phyloP scores from a whole-genome alignment of 2,113 vertebrate species.

The Lagenorhynchus albirostris region DNA sequence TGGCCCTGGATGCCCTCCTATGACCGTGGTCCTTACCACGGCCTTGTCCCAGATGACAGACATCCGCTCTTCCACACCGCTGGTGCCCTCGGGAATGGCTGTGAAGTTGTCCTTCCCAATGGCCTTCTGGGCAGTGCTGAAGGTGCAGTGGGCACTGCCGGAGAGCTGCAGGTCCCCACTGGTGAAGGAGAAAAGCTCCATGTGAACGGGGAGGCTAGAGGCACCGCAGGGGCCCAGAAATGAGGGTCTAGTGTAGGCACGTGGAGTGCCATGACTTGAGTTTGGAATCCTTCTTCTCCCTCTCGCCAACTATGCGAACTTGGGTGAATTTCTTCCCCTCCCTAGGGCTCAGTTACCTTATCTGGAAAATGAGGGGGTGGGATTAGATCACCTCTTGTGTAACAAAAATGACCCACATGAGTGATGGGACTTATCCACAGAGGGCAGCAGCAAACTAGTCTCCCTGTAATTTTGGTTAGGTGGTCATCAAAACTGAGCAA shows the following conservation, averaged over 20 bases:
- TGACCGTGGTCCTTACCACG: slow-evolving; percentile 86
- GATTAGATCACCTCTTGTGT: not conserved
- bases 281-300: not conserved
- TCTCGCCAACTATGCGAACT: not conserved
- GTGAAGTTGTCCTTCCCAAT: slow-evolving; percentile 99
- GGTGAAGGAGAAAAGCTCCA: slow-evolving; percentile 46
- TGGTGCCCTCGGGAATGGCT: slow-evolving; percentile 95
- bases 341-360: not conserved
- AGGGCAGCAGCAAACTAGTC: not conserved
- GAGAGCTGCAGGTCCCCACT: slow-evolving; percentile 96
- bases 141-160: slow-evolving; percentile 96
- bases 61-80: slow-evolving; percentile 97
- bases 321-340: not conserved
- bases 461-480: not conserved
- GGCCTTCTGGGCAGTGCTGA: slow-evolving; percentile 97
- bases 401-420: not conserved
- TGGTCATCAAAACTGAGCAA: not conserved
- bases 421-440: not conserved
- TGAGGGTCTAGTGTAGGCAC: not conserved
- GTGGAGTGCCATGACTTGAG: not conserved
- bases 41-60: slow-evolving; percentile 98
- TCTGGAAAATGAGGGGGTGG: not conserved
- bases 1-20: not conserved
- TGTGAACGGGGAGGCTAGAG: not conserved
- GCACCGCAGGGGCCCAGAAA: rapidly evolving